Evolutionary conservation across 2,113 vertebrate species (phyloP).

Genomic region (Circaetus cinerascens): DNA sequence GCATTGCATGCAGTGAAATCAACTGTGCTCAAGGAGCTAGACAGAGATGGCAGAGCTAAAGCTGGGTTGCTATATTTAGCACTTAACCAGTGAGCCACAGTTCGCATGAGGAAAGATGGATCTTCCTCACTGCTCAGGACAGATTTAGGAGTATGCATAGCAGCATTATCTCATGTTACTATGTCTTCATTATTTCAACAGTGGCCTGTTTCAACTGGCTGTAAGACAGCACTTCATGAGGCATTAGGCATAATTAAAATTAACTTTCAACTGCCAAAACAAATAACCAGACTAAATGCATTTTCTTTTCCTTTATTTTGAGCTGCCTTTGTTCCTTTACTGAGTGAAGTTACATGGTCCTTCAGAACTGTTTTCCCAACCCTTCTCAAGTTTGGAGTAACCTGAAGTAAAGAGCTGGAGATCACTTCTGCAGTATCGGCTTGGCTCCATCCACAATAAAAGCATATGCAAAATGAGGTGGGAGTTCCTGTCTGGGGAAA

Average conservation of each 20-base stretch:
- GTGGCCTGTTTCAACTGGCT: constrained; percentile 34
- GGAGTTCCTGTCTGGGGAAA: constrained; percentile 3
- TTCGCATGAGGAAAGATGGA: not conserved
- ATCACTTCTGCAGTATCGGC: not conserved
- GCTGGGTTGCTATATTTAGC: not conserved
- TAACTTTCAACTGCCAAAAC: constrained; percentile 17
- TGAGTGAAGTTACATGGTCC: not conserved
- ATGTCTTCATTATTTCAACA: constrained; percentile 5
- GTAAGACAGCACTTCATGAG: not conserved
- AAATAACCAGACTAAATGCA: not conserved
- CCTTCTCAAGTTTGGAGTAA: not conserved
- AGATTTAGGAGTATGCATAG: not conserved
- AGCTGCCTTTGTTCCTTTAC: not conserved
- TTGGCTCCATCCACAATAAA: not conserved
- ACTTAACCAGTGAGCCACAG: not conserved
- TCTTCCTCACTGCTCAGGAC: not conserved
- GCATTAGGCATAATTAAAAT: not conserved
- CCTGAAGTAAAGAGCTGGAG: not conserved
- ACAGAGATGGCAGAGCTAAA: not conserved
- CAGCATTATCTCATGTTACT: constrained; percentile 9
- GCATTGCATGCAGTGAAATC: not conserved
- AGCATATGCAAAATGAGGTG: not conserved
- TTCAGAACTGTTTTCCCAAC: not conserved
- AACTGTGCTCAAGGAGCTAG: not conserved
- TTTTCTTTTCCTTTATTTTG: not conserved